Evolutionary conservation across 2,888 invertebrate species (phyloP), one percentile per base, ranked within the genome.

Genomic region (Cremastinae sp.): DNA sequence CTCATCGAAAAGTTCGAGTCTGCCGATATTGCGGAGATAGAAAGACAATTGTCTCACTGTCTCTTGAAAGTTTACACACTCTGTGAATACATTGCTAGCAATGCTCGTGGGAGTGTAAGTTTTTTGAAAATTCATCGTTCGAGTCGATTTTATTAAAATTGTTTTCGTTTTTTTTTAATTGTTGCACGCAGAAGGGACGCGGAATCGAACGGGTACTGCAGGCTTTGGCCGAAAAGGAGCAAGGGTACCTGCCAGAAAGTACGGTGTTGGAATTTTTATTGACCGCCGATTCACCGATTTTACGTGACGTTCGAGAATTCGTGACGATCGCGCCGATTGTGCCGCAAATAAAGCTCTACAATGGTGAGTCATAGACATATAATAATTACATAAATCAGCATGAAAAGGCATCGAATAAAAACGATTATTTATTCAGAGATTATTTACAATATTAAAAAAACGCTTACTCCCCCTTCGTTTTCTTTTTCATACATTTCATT

Each of bases 391-490:
- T n/a, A 18, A 18, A 54, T 41, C 16, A n/a, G n/a, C n/a, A 34
- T 22, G 45, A 3, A 34, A 54, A 73, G 10, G 69, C 38, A 16
- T 82, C 84, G 85, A 86, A 87, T 88, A 88, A 87, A 89, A 89
- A 89, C 87, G 87, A 88, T 88, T 86, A 88, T 89, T 89, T 88
- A 89, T 89, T 89, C 84, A 2, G 77, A 84, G 86, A 89, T 87
- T 89, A 89, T 88, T 86, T 89, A 88, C 88, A 88, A 83, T 89
- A 87, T 87, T 74, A 85, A 85, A 86, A 86, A 83, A 86, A 80
- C 76, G 79, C 78, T 68, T 80, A 65, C 79, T 75, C 79, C 80
- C 10, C 18, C 2, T 51, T 51, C 12, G 47, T 41, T 51, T 54
- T 62, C n/a, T 70, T 49, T 75, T n/a, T 74, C 49, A 58, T 58